Evolutionary conservation across 1,140 invertebrate genomes (phyloP), one percentile per base, ranked within the genome.

Genomic region (Cataglyphis hispanica): DNA sequence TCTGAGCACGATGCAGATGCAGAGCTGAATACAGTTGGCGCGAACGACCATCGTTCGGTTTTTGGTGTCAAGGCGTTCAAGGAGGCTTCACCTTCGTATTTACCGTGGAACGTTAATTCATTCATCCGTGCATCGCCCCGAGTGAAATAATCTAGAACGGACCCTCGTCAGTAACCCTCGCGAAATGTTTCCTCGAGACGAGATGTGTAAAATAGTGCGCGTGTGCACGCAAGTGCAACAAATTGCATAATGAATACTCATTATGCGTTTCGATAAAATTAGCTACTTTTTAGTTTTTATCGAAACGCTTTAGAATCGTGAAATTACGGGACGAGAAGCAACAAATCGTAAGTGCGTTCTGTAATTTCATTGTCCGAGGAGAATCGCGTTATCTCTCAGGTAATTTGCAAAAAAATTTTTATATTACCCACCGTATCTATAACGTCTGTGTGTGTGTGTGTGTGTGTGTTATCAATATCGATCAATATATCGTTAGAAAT

Each of bases 61-160:
- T 91, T 91, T 81, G 86, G 63, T 90, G 90, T 90, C 90, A 91
- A 89, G 89, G 89, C 84, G 74, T 78, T 66, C 84, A 37, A 87
- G 84, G 50, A 84, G 70, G n/a, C 19, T n/a, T 31, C 40, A 64
- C 69, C 85, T 84, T 89, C 87, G 61, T 53, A 77, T 83, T 46
- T 86, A 58, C 70, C 60, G 19, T 25, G 72, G 64, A 86, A 89
- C 78, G 50, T 86, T 88, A 88, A 86, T 89, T 89, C 84, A 88
- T 89, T 89, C 88, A 64, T 86, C 43, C 72, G 60, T 70, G 77
- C n/a, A 66, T 27, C 46, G 50, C 63, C 56, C 31, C 60, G 19
- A 64, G 76, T 74, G 70, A 53, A 78, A 89, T 78, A 89, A 90
- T 69, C 80, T 84, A 13, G 25, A 77, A 4, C 19, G 19, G 6